Conservation (phyloP, 2,797 vertebrate species). For the Pristis pectinata region DNA sequence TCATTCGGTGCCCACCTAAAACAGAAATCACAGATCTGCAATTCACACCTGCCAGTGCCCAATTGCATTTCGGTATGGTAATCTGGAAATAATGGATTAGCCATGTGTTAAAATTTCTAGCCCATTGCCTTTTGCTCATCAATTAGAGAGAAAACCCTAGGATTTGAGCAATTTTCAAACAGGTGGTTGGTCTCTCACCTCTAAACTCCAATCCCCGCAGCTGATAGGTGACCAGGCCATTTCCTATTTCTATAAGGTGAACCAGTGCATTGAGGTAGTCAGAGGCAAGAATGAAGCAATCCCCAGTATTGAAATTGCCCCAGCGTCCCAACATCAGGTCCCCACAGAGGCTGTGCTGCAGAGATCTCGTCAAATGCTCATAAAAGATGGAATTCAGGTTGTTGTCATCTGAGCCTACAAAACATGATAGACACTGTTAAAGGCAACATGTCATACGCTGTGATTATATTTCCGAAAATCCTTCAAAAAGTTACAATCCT, state of each 20-base stretch:
- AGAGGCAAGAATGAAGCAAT: conserved; percentile 96
- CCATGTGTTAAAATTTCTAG: neutral
- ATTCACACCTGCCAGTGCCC: no score
- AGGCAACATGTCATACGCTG: neutral
- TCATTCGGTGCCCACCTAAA: no score
- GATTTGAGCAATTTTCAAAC: no score
- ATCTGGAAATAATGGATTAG: no score
- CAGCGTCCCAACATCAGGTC: conserved; percentile 89
- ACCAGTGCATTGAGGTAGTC: conserved; percentile 98
- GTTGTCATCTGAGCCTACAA: conserved; percentile 88
- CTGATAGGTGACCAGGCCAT: conserved; percentile 92
- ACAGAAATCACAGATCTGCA: no score
- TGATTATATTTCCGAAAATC: neutral
- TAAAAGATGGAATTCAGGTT: conserved; percentile 98
- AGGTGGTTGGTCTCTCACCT: conserved; percentile 60
- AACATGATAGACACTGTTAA: conserved; percentile 36
- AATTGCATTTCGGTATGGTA: no score
- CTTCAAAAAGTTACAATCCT: neutral
- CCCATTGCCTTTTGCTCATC: neutral
- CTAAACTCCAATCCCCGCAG: conserved; percentile 95
- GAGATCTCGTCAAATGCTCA: conserved; percentile 90
- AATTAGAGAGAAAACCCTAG: neutral
- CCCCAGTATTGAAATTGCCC: conserved; percentile 90
- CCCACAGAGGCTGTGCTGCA: conserved; percentile 93
- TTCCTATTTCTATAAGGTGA: conserved; percentile 94